Conservation (phyloP, 2,797 vertebrate species). For the Crenichthys baileyi region DNA sequence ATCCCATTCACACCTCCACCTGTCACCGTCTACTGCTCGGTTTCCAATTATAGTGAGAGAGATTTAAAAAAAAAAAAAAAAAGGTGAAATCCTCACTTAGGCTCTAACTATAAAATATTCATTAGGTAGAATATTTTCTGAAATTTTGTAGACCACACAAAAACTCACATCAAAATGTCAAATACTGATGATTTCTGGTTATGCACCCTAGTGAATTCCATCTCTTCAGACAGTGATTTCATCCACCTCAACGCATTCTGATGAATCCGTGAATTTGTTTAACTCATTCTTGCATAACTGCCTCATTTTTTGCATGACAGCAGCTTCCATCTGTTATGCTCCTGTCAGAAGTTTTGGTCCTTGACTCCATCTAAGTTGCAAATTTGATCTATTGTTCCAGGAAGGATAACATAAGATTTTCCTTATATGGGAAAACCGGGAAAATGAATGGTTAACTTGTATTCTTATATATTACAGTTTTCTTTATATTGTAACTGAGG, state of each 20-base stretch:
- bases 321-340: conserved; percentile 36
- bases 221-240: conserved; percentile 17
- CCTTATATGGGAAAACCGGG: no score
- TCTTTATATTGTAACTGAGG: background rate
- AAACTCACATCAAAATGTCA: background rate
- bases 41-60: conserved; percentile 27
- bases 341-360: conserved; percentile 35
- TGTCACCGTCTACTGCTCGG: conserved; percentile 32
- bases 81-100: background rate
- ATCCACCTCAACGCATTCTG: conserved; percentile 23
- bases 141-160: background rate
- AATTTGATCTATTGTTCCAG: conserved; percentile 21
- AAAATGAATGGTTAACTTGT: no score
- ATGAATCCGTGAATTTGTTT: conserved; percentile 35
- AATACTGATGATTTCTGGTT: background rate
- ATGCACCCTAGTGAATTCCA: background rate
- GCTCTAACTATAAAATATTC: background rate
- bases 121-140: background rate
- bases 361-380: conserved; percentile 31
- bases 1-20: conserved; percentile 50
- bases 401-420: background rate
- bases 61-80: conserved; percentile 17
- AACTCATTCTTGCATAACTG: conserved; percentile 36
- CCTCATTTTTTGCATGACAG: conserved; percentile 41
- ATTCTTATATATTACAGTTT: no score